Percentiles rank a stretch among this genome's conserved stretches.
Conservation (phyloP, 1,140 invertebrate genomes). For the Manduca sexta region DNA sequence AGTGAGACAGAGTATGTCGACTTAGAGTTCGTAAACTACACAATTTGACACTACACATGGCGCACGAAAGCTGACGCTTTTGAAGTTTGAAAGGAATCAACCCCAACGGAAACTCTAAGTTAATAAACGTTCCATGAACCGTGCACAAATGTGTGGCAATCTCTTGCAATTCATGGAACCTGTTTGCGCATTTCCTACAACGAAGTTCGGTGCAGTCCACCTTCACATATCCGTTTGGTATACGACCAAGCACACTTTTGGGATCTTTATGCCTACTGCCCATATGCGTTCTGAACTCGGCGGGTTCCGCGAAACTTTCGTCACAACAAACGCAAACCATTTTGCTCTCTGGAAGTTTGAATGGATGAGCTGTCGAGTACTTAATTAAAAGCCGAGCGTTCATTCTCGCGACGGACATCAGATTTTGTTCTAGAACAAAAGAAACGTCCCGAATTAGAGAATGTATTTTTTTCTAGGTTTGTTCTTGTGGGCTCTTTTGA, state of each 20-base stretch:
- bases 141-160: conserved; percentile 1
- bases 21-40: conserved; percentile 1
- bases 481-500: too few species aligned
- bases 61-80: neutral
- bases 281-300: conserved; percentile 10
- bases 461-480: too few species aligned
- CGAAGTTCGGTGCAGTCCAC: conserved; percentile 1
- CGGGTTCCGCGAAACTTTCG: conserved; percentile 8
- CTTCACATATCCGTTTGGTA: conserved; percentile 1
- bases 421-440: conserved; percentile 21
- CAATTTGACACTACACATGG: conserved; percentile 4
- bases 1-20: conserved; percentile 9
- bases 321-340: conserved; percentile 15
- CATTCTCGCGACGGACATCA: conserved; percentile 5
- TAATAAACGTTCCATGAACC: neutral
- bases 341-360: conserved; percentile 11
- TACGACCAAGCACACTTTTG: neutral
- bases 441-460: conserved; percentile 6
- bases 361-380: conserved; percentile 18
- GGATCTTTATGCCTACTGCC: conserved; percentile 7
- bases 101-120: conserved; percentile 1
- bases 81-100: conserved; percentile 3
- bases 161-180: neutral
- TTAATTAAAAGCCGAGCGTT: conserved; percentile 13
- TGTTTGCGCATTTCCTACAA: neutral